phyloP scores from a whole-genome alignment of 1,140 invertebrate genomes.

The Neodiprion virginianus region DNA sequence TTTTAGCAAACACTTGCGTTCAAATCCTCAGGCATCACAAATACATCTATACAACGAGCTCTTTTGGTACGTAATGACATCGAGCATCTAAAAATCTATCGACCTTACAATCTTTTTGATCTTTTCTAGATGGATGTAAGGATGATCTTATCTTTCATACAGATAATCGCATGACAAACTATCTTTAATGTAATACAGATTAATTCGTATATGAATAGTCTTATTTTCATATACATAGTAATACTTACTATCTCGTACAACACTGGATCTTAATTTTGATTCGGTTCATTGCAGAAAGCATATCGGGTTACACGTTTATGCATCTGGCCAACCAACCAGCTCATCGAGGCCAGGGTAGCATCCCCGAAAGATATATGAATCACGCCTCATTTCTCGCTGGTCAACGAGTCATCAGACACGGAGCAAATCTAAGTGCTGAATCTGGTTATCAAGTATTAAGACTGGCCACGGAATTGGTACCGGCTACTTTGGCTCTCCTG shows the following conservation, averaged over 20 bases:
- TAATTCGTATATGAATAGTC: no score
- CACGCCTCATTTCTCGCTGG: conserved; percentile 78
- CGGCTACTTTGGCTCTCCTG: conserved; percentile 78
- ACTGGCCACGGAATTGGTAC: conserved; percentile 84
- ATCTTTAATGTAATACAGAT: not conserved
- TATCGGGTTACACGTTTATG: conserved; percentile 76
- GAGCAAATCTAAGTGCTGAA: conserved; percentile 61
- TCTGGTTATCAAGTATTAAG: conserved; percentile 82
- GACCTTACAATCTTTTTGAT: no score
- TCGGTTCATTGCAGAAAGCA: conserved; percentile 69
- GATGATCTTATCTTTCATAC: not conserved
- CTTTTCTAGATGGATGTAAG: no score
- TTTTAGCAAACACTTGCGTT: conserved; percentile 82
- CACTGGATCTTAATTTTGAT: conserved; percentile 8
- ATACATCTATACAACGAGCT: conserved; percentile 79
- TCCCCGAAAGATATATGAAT: conserved; percentile 70
- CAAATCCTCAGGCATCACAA: conserved; percentile 76
- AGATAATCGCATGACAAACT: not conserved
- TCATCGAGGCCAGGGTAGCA: conserved; percentile 59
- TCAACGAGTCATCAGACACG: conserved; percentile 68
- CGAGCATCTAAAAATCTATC: not conserved
- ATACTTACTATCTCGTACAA: conserved; percentile 6
- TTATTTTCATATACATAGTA: no score
- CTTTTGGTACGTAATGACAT: conserved; percentile 75
- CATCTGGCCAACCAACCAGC: conserved; percentile 61